Conservation (phyloP, 2,888 invertebrate genomes). For the Hypolimnas misippus region DNA sequence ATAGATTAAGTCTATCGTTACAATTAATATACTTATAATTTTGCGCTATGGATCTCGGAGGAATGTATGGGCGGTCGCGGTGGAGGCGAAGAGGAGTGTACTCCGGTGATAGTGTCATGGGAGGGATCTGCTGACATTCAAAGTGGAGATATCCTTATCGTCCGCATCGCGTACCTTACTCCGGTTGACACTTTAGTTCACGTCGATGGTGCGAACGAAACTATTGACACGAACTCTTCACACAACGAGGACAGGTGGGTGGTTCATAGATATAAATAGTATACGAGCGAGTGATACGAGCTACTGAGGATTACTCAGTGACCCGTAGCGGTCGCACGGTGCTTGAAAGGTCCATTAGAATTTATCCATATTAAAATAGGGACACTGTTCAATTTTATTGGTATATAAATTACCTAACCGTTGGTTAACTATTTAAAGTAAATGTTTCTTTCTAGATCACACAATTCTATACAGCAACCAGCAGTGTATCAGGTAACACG, state of each 20-base stretch:
- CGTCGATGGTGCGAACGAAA: constrained; percentile 56
- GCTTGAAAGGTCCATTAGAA: neutral
- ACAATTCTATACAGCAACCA: constrained; percentile 82
- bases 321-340: constrained; percentile 16
- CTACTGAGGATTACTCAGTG: constrained; percentile 33
- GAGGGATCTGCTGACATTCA: constrained; percentile 88
- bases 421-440: neutral
- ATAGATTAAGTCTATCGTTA: constrained; percentile 8
- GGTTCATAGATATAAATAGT: constrained; percentile 30
- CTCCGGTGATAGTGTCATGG: constrained; percentile 86
- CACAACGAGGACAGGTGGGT: constrained; percentile 59
- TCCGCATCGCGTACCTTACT: constrained; percentile 87
- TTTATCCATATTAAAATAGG: constrained; percentile 8
- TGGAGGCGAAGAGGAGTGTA: constrained; percentile 76
- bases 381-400: neutral
- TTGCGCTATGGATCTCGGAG: constrained; percentile 73
- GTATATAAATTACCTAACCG: neutral
- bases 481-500: constrained; percentile 89
- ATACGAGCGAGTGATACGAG: constrained; percentile 19
- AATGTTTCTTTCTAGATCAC: constrained; percentile 65
- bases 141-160: constrained; percentile 88
- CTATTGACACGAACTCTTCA: constrained; percentile 58
- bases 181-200: constrained; percentile 68
- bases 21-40: constrained; percentile 46
- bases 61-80: constrained; percentile 60